Base-by-base conservation (phyloP, 1,140 invertebrate genomes). In the Stratiolaelaps scimitus region DNA sequence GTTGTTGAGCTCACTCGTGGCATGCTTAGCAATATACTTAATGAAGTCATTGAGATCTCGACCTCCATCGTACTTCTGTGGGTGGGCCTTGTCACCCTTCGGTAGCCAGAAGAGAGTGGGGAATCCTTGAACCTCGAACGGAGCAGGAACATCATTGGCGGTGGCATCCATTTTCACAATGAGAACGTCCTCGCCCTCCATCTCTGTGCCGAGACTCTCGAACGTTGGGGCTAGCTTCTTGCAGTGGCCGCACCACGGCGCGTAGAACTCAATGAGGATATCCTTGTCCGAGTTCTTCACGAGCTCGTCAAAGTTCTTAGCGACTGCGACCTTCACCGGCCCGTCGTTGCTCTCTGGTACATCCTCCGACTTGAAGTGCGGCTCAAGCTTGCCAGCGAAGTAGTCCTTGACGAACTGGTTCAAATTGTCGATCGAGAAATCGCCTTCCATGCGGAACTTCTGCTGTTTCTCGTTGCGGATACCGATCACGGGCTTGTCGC, bases 101-200 rank as follows among this genome's bases (percentile, higher is more conserved):
- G 93, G 86, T 64, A 86, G 81, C 91, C 92, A 99, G 80, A 82
- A 99, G 34, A 99, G 81, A 1, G 96, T 98, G 43, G 96, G 96
- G 83, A 97, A 99, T 23, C 95, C 95, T 70, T 83, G 82, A 17
- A 99, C 95, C 72, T 97, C 88, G 77, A 84, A 99, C 67, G 79
- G 75, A n/a, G 83, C 76, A 67, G 92, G 91, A 68, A 97, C 93
- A 80, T 99, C 95, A 77, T 99, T 99, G 48, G 90, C 91, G 0
- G 94, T 97, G 29, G 95, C 94, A 77, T 99, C 95, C 78, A 98
- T 89, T 75, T 98, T 98, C 0, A 95, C 88, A 74, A 99, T 94
- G 64, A 83, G 84, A 17, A 99, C 83, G 44, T 76, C 75, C 68
- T 89, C 82, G 76, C 98, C 94, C 71, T 86, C 78, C 70, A 87